Percentiles rank a stretch among this genome's conserved stretches.
Evolutionary conservation across 2,888 invertebrate genomes (phyloP).

Genomic region (Girardia tigrina): DNA sequence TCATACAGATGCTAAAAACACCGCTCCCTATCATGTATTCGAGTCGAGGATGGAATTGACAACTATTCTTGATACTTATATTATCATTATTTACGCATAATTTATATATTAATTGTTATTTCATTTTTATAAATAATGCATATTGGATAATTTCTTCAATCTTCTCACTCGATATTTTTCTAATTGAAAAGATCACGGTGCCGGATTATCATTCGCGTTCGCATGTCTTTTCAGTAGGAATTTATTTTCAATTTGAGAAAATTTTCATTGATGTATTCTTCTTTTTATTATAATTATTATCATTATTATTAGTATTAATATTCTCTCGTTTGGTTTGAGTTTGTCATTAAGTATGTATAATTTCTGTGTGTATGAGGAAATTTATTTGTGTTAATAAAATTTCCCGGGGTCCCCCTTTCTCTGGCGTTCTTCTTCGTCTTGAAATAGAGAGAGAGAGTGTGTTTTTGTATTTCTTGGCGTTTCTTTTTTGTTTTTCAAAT

Average conservation of each 20-base stretch:
- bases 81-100: conserved; percentile 12
- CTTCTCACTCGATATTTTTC: neutral
- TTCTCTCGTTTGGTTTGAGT: too few species aligned
- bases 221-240: neutral
- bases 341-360: too few species aligned
- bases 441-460: too few species aligned
- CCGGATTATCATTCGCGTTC: conserved; percentile 3
- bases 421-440: neutral
- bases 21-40: conserved; percentile 13
- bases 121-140: neutral
- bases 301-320: too few species aligned
- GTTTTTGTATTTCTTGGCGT: too few species aligned
- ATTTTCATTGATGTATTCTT: neutral
- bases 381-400: neutral
- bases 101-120: conserved; percentile 12
- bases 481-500: too few species aligned
- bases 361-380: neutral
- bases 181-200: conserved; percentile 20
- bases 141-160: neutral
- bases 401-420: neutral
- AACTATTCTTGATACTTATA: conserved; percentile 14
- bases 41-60: neutral
- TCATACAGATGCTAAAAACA: conserved; percentile 20
- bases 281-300: neutral
- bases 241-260: neutral